Percentiles rank a stretch among this genome's conserved stretches.
These are phyloP conservation scores for Atethmia centrago DNA, from an alignment of 2,888 invertebrate genomes.

Conservation along the genomic window DNA sequence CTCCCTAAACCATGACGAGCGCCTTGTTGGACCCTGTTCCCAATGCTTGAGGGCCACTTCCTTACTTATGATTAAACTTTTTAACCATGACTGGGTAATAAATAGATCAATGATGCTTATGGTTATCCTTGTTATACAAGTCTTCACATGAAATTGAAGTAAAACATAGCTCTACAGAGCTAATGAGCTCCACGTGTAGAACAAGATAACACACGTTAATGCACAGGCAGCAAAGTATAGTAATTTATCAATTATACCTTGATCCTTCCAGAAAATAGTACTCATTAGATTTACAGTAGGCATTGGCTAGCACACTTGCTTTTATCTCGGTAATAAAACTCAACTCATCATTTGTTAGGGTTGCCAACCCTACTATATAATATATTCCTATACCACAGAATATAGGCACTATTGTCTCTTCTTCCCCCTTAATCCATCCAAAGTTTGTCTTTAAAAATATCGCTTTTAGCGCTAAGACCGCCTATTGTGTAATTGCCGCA, in stretches of 20 bases:
- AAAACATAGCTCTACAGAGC: background rate
- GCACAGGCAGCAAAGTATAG: constrained; percentile 1
- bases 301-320: background rate
- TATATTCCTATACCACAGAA: too few relatives aligned
- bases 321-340: background rate
- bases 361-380: too few relatives aligned
- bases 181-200: constrained; percentile 42
- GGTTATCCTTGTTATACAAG: background rate
- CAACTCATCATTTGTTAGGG: background rate
- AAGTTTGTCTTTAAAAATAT: too few relatives aligned
- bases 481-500: too few relatives aligned
- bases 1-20: background rate
- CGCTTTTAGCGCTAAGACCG: too few relatives aligned
- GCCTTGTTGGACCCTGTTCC: background rate
- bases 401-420: too few relatives aligned
- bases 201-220: constrained; percentile 23
- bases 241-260: constrained; percentile 33
- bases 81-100: background rate
- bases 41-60: background rate
- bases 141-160: constrained; percentile 7
- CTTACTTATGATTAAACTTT: background rate
- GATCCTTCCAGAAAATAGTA: constrained; percentile 10
- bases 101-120: background rate
- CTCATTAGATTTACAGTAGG: background rate
- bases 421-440: too few relatives aligned